Evolutionary conservation across 92 coral and sea anemone species (phyloP).

Genomic region (Chrysogorgia sp.): DNA sequence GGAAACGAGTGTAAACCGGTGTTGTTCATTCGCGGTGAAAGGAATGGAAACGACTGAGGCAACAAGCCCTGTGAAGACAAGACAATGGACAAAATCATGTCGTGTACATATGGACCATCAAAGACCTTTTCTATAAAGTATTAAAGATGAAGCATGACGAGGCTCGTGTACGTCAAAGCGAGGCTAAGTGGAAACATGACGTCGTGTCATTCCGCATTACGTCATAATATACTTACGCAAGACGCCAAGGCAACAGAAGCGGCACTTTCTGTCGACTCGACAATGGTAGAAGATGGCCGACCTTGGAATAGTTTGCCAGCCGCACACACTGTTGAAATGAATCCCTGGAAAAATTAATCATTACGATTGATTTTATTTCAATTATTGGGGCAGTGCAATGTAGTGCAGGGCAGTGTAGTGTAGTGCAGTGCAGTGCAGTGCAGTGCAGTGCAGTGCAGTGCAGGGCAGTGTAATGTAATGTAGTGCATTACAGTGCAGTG

Average conservation of each 20-base stretch:
- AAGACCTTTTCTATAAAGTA: too few relatives aligned
- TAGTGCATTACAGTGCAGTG: too few relatives aligned
- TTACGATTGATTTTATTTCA: too few relatives aligned
- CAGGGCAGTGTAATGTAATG: too few relatives aligned
- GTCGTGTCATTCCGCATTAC: not conserved
- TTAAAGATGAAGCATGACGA: too few relatives aligned
- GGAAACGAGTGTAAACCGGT: not conserved
- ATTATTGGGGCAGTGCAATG: not conserved
- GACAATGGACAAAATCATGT: too few relatives aligned
- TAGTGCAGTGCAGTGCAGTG: not conserved
- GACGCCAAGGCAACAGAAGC: slow-evolving; percentile 68
- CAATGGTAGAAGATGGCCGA: slow-evolving; percentile 3
- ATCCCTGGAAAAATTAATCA: not conserved
- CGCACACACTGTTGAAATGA: slow-evolving; percentile 38
- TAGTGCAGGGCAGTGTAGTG: not conserved
- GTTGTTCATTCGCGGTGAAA: not conserved
- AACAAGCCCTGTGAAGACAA: not conserved
- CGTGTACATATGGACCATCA: too few relatives aligned
- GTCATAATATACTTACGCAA: not conserved
- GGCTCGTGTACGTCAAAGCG: too few relatives aligned
- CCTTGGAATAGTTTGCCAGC: slow-evolving; percentile 36
- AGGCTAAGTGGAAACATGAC: too few relatives aligned
- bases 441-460: not conserved
- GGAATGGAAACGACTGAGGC: not conserved
- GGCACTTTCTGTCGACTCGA: slow-evolving; percentile 87